These are phyloP conservation scores for Sipha maydis DNA, from an alignment of 2,888 invertebrate species.

Conservation along the genomic window DNA sequence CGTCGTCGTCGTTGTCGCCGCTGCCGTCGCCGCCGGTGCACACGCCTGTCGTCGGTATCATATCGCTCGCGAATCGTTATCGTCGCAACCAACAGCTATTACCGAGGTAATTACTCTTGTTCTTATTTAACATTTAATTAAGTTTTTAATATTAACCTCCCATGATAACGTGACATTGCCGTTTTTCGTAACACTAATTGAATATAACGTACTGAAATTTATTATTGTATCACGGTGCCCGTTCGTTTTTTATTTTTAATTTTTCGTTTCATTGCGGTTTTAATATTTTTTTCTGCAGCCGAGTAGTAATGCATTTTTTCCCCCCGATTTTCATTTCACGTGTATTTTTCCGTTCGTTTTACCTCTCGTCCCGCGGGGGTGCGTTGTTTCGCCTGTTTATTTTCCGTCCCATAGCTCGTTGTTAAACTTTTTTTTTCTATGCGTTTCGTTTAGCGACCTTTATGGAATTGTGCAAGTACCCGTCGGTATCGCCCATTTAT, in stretches of 20 bases:
- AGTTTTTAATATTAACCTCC: background rate
- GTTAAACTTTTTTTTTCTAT: background rate
- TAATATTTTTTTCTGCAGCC: too few species aligned
- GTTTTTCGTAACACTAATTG: too few species aligned
- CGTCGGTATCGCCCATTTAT: too few species aligned
- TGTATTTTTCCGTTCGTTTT: background rate
- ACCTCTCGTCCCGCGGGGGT: too few species aligned
- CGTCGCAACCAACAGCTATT: background rate
- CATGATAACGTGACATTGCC: background rate
- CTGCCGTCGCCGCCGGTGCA: constrained; percentile 27
- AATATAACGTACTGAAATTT: too few species aligned
- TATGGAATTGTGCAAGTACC: too few species aligned
- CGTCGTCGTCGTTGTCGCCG: constrained; percentile 19
- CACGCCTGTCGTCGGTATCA: background rate
- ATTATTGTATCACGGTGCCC: too few species aligned
- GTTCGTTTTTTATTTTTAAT: too few species aligned
- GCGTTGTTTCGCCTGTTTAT: background rate
- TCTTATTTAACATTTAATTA: too few species aligned
- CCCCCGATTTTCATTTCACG: background rate
- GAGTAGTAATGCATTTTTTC: too few species aligned
- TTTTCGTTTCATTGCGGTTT: too few species aligned
- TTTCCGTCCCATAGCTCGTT: background rate
- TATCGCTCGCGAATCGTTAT: background rate
- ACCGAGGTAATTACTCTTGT: constrained; percentile 1
- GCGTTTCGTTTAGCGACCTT: background rate